Percentiles rank a stretch among this genome's conserved stretches.
phyloP scores from a whole-genome alignment of 2,113 vertebrate species.

The Brachypodius melanocephalos region DNA sequence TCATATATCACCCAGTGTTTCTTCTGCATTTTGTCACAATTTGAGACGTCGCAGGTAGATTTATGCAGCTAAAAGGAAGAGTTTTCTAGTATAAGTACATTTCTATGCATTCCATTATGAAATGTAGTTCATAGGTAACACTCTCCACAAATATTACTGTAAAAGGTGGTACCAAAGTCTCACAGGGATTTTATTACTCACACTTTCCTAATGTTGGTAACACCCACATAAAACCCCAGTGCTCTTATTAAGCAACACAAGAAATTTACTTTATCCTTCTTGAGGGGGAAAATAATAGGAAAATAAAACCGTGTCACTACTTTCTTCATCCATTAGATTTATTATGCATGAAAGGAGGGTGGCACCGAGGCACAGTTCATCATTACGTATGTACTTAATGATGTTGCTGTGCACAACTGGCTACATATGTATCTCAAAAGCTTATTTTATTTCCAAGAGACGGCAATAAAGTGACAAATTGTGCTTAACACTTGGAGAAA shows the following conservation, averaged over 20 bases:
- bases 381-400: neutral
- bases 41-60: neutral
- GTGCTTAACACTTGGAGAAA: neutral
- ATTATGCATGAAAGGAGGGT: constrained; percentile 22
- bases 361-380: neutral
- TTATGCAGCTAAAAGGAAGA: neutral
- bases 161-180: constrained; percentile 53
- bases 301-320: constrained; percentile 19
- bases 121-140: constrained; percentile 20
- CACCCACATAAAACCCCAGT: constrained; percentile 60
- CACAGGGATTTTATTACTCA: constrained; percentile 61
- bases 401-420: neutral
- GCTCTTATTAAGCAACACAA: constrained; percentile 58
- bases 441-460: neutral
- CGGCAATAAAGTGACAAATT: neutral
- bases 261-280: constrained; percentile 58
- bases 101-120: constrained; percentile 1
- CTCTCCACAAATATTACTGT: constrained; percentile 47
- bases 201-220: constrained; percentile 46
- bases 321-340: constrained; percentile 53
- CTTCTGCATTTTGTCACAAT: neutral
- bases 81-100: neutral
- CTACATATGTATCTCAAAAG: neutral
- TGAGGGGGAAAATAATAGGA: constrained; percentile 63
- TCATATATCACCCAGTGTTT: neutral